Base-by-base conservation (phyloP, 2,888 invertebrate genomes). In the Globia sparganii region DNA sequence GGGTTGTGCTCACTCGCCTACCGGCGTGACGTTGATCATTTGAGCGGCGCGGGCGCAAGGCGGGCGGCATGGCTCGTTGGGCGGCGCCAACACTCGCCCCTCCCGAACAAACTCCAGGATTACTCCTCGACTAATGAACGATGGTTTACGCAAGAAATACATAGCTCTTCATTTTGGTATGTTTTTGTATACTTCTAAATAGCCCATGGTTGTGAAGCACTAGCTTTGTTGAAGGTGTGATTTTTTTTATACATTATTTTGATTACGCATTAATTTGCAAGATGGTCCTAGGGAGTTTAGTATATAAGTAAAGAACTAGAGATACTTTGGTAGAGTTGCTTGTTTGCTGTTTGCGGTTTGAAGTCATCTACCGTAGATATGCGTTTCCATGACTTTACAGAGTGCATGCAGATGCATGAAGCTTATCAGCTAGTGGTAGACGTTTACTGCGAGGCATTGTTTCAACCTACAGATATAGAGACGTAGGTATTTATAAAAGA, bases 1-100 rank as follows among this genome's bases (percentile, higher is more conserved):
- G 53, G 53, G 53, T 84, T 69, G 74, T 59, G 77, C 71, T 72
- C 86, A 91, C 90, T 88, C 90, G 88, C 87, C 89, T 87, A 86
- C 84, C 77, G 88, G 90, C 90, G 91, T 92, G 92, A 91, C 93
- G 92, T 91, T 91, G 91, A 88, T 90, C 91, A 93, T 94, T 91
- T 93, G 94, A 92, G 90, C 84, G 90, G 94, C 93, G 94, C 90
- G 80, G 61, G 89, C 91, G 92, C 91, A 94, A 93, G 94, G 94
- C 95, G 94, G 96, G 95, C 95, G 95, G 95, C 93, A 90, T 83
- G 69, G 81, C 81, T 83, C 80, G 77, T 90, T 93, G 96, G 96
- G 96, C 96, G 96, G 96, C 90, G 95, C 95, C 87, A 86, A 78
- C 72, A 59, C 69, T 87, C 88, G 96, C 96, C 93, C 96, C 96